Evolutionary conservation across 2,888 invertebrate genomes (phyloP).

Genomic region (Silvanus unidentatus): DNA sequence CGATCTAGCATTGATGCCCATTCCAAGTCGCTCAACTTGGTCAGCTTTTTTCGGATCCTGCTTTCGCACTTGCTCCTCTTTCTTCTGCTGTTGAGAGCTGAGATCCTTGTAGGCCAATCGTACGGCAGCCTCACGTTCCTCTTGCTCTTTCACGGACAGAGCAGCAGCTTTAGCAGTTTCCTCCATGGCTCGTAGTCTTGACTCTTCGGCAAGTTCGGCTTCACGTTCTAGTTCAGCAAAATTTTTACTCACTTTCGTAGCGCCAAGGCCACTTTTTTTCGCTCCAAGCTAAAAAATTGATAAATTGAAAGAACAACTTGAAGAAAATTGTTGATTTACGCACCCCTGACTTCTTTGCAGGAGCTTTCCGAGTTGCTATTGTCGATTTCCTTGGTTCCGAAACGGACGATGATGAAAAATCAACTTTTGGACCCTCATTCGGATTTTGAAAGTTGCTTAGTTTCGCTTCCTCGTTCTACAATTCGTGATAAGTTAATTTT

Average conservation of each 20-base stretch:
- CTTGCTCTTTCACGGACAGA: slow-evolving; percentile 58
- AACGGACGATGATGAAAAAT: slow-evolving; percentile 26
- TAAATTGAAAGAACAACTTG: slow-evolving; percentile 7
- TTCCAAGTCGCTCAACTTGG: slow-evolving; percentile 88
- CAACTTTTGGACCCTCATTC: slow-evolving; percentile 38
- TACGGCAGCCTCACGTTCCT: slow-evolving; percentile 59
- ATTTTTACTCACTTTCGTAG: slow-evolving; percentile 89
- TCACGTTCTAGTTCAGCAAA: slow-evolving; percentile 92
- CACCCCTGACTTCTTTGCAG: slow-evolving; percentile 65
- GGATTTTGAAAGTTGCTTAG: slow-evolving; percentile 8
- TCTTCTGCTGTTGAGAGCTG: slow-evolving; percentile 57
- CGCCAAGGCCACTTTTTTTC: slow-evolving; percentile 86
- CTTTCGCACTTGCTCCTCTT: slow-evolving; percentile 65
- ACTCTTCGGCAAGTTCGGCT: slow-evolving; percentile 78
- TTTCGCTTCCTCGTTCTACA: slow-evolving; percentile 2
- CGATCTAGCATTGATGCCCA: slow-evolving; percentile 66
- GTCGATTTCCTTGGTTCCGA: slow-evolving; percentile 55
- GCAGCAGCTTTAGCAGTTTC: slow-evolving; percentile 43
- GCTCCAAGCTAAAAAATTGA: slow-evolving; percentile 61
- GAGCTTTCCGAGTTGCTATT: slow-evolving; percentile 65
- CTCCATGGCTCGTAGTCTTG: slow-evolving; percentile 44
- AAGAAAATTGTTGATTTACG: slow-evolving; percentile 28
- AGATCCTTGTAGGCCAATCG: slow-evolving; percentile 75
- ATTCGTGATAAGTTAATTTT: neutral
- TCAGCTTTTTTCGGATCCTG: slow-evolving; percentile 78